Base-by-base conservation (phyloP, 2,888 invertebrate species). In the Tortricodes alternella region DNA sequence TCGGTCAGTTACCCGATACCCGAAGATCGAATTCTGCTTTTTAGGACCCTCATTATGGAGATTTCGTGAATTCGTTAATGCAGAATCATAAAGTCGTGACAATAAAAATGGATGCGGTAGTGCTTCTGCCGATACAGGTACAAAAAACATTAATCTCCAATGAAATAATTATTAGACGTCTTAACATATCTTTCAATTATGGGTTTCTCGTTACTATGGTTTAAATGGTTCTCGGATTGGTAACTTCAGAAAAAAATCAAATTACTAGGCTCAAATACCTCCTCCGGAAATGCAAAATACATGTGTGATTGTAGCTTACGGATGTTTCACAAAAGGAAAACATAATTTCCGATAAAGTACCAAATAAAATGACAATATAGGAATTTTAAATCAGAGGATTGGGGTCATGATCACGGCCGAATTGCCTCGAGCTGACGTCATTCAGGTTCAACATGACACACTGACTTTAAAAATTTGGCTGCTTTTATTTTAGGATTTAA, bases 1-100 rank as follows among this genome's bases (percentile, higher is more conserved):
- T 70, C 78, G 84, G 81, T 80, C 82, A 78, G 27, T 83, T 68
- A 83, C 82, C 83, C 67, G 62, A 52, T 60, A 56, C 67, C 71
- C 65, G 71, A 73, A 48, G 55, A 52, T 43, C 60, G 58, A 49
- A 32, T 53, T 39, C 35, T 37, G 23, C 56, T 60, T 56, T 56
- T 63, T 61, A 55, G 55, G 57, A 52, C 43, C 51, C 46, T 57
- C 29, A 44, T 50, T 56, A 56, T 56, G 49, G 56, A 56, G 37
- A 56, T 56, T 44, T 56, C 18, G 50, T 50, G 56, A 50, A 56
- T 56, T 37, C 11, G 34, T 49, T 55, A 44, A 48, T 29, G 37
- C 37, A n/a, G 13, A 11, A 43, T 18, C 41, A 29, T 19, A 27
- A 24, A 34, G 55, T 3, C 15, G 16, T 4, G 37, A 9, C 23